A percentile compares a stretch with the other conserved stretches of the same genome.
Evolutionary conservation across 2,888 invertebrate species (phyloP).

Genomic region (Pteria penguin): DNA sequence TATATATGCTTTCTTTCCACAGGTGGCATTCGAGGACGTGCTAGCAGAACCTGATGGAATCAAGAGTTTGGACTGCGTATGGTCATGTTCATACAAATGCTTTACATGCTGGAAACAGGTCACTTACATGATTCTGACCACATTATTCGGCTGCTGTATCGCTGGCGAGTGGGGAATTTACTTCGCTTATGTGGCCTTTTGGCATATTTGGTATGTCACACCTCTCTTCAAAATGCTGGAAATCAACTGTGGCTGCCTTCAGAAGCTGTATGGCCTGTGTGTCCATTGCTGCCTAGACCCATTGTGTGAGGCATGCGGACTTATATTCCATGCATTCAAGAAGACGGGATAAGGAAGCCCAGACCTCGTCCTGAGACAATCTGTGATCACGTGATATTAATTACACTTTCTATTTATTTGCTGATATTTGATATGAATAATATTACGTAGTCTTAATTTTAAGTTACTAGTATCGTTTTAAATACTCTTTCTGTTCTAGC

Average conservation of each 20-base stretch:
- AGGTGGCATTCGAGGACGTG: slow-evolving; percentile 70
- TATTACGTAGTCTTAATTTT: too few relatives aligned
- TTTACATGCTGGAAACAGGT: slow-evolving; percentile 85
- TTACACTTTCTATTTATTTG: too few relatives aligned
- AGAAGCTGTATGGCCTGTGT: slow-evolving; percentile 79
- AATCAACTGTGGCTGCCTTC: slow-evolving; percentile 81
- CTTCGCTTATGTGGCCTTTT: slow-evolving; percentile 82
- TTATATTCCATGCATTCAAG: slow-evolving; percentile 61
- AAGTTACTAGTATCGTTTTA: too few relatives aligned
- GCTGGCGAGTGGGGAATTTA: slow-evolving; percentile 83
- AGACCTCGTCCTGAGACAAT: too few relatives aligned
- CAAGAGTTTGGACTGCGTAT: slow-evolving; percentile 84
- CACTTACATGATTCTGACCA: slow-evolving; percentile 86
- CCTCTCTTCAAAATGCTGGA: slow-evolving; percentile 85
- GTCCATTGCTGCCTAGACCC: slow-evolving; percentile 81
- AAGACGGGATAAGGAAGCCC: slow-evolving; percentile 25
- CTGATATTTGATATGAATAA: too few relatives aligned
- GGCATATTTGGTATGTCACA: slow-evolving; percentile 87
- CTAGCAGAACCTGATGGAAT: slow-evolving; percentile 67
- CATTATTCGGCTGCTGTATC: slow-evolving; percentile 85
- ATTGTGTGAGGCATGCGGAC: slow-evolving; percentile 57
- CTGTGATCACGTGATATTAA: too few relatives aligned
- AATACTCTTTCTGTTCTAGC: too few relatives aligned
- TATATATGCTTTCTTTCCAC: too few relatives aligned
- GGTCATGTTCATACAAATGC: slow-evolving; percentile 84